Evolutionary conservation across 2,113 vertebrate species (phyloP), one percentile per base, ranked within the genome.

Genomic region (Stictonetta naevosa): DNA sequence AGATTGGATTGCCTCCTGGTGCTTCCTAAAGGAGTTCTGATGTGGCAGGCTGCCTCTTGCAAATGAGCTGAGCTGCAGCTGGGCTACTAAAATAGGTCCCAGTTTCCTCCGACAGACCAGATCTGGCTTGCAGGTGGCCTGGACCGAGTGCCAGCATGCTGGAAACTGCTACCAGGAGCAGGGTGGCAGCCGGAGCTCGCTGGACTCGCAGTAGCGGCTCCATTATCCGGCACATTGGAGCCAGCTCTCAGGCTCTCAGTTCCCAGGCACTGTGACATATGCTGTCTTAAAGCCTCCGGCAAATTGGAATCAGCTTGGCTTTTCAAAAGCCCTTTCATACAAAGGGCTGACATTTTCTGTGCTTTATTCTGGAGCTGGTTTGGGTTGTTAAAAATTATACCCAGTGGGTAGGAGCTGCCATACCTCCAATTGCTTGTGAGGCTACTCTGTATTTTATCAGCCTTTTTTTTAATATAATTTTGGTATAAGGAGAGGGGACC

Each of bases 221-320:
- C 25, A 22, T 89, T 91, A 68, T 2, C 74, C 1, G 2, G 83
- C n/a, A 11, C 69, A 0, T 3, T 44, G 88, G 38, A 94, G 91
- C 95, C 93, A 83, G 1, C 82, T 60, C 93, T n/a, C 81, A 67
- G 91, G 71, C 88, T 63, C 90, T 62, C 80, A 7, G 77, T 42
- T 97, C 94, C 92, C 94, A 86, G 83, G 96, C 93, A 62, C 91
- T 16, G 93, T 89, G 96, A 96, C 97, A 97, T 96, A 95, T 97
- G 97, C 96, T 96, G 95, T 95, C 95, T 96, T 93, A 93, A 95
- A 92, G 97, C 96, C 96, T 95, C 86, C 6, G 31, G 97, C 96
- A 96, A 92, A 95, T 79, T 96, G 95, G 92, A 96, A 93, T 97
- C 96, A 92, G 95, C 94, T 82, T 94, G 96, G 94, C 96, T 95